Base-by-base conservation (phyloP, 1,140 invertebrate genomes). In the Atta texana region DNA sequence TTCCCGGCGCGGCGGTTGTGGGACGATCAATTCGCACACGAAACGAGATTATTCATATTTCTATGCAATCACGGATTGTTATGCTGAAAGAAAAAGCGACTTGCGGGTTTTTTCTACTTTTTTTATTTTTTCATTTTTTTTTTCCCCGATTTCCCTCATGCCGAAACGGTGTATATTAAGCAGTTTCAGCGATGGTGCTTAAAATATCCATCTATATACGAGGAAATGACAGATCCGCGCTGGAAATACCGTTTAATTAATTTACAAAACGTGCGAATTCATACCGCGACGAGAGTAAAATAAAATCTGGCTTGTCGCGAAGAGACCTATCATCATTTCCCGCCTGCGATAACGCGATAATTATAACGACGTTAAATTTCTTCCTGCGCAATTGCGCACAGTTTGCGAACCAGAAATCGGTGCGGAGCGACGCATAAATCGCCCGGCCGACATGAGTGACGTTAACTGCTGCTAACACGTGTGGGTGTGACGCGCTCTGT, bases 401-500 rank as follows among this genome's bases (percentile, higher is more conserved):
- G 75, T 57, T 53, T 66, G 81, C 59, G 80, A 75, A 59, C n/a
- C 68, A 61, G 80, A 74, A 74, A 82, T 82, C 55, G 55, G 55
- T 24, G 68, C 49, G 63, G 14, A n/a, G 64, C 64, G 39, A 10
- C 39, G 55, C 80, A 82, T 82, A 82, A 82, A 82, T 82, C 80
- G 68, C 39, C 49, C 28, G 68, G 80, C n/a, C 80, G 69, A 82
- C 80, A 14, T 82, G 80, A 82, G 80, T 82, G 80, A 82, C 80
- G 80, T 82, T 82, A 82, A 82, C 80, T 82, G 80, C 80, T 49
- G 80, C 80, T 82, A 82, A 82, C 80, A 59, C 68, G 55, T 68
- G 68, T 74, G 68, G 68, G 68, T 82, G 80, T 82, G 80, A 82
- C 80, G 57, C 80, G 80, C 80, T 82, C 80, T 49, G 55, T 61